Evolutionary conservation across 2,113 vertebrate species (phyloP), one percentile per base, ranked within the genome.

Genomic region (Alethe castanea): DNA sequence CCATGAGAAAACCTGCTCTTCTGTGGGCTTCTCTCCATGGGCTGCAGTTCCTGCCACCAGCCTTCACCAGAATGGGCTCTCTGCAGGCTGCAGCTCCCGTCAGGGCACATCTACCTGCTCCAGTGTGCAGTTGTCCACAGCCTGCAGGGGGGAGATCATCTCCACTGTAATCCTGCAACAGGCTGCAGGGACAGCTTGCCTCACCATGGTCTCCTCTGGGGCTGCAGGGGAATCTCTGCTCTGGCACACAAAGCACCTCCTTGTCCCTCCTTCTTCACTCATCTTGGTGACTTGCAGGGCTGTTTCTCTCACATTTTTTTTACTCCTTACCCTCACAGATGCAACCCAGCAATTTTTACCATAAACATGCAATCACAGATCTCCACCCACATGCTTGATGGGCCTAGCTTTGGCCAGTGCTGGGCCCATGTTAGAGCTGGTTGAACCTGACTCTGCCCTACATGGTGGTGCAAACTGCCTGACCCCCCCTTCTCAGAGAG

Each of bases 341-440:
- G 10, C 64, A 77, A 42, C 20, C 7, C 9, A 35, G n/a, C 14
- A 11, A 25, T 26, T 89, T 72, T 69, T 33, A 52, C 20, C 25
- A 25, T 69, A 69, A 61, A 35, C 12, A 50, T 13, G 35, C 14
- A 22, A 50, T 28, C 20, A 35, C 28, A 69, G 25, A 35, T 36
- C 6, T 35, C 33, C 25, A 69, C 44, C 36, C 29, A 60, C 7
- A 11, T 9, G 1, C 2, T 4, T 54, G 45, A 70, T 2, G 1
- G 20, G 23, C 29, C 60, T 62, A 52, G n/a, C 26, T 70, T 73
- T 36, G 40, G 54, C 22, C 74, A 64, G 48, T 11, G 12, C 20
- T 28, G 15, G 23, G n/a, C 36, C 14, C 15, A 40, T 70, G 79
- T 12, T 50, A 25, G 14, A 76, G 7, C 31, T 42, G 33, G 8